Evolutionary conservation across 2,888 invertebrate genomes (phyloP), one percentile per base, ranked within the genome.

Genomic region (Mongoloraphidia duomilia): DNA sequence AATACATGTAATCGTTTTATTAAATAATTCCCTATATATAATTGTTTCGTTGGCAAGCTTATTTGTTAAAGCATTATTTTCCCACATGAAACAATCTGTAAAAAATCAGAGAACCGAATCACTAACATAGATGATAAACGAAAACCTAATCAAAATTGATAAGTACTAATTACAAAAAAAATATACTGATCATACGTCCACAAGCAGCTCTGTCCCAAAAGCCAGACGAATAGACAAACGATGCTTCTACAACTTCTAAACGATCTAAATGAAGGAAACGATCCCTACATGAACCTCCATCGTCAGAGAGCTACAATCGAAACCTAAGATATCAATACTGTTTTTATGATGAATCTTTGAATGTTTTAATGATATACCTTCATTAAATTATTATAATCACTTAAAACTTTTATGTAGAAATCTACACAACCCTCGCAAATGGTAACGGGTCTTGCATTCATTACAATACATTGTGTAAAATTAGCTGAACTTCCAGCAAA

Each of bases 131-230:
- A n/a, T n/a, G n/a, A 26, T 26, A 6, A 26, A 26, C 6, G 6
- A 37, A 45, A 13, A 44, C 38, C 44, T 35, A 41, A 47, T 9
- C 6, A 50, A 45, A 12, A 37, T 46, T 61, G 64, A 39, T 8
- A 12, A 44, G 12, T 6, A 26, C 26, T 26, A n/a, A 51, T 44
- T 13, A 42, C 13, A 34, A 14, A 39, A 13, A 37, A 9, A 49
- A 13, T 11, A 12, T 39, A 43, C 6, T 8, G 12, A 41, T 63
- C 63, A 62, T 67, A 81, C 82, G 73, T 64, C 75, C 67, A 64
- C 82, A 82, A 58, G 76, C 73, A 46, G 77, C 81, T 61, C 73
- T 71, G 33, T 68, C 63, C 81, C 81, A 82, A 53, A 81, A 63
- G 56, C 69, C 63, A 50, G 67, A 58, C 54, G 74, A 74, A 58